Base-by-base conservation (phyloP, 2,888 invertebrate species). In the Parnassius smintheus region DNA sequence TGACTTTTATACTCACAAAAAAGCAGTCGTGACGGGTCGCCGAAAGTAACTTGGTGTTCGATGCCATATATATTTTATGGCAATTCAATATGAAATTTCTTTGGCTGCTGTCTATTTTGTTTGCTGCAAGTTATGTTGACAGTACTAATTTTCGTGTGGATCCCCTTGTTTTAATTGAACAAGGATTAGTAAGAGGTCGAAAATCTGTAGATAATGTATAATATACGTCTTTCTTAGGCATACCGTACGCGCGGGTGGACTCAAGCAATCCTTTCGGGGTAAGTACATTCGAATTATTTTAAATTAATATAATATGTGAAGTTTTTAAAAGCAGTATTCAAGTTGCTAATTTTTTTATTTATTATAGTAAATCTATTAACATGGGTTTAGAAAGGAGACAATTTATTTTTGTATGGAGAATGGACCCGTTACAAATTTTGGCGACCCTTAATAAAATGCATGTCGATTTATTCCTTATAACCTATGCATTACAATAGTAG, bases 181-280 rank as follows among this genome's bases (percentile, higher is more conserved):
- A 91, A 73, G 91, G 91, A 1, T 66, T 91, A 41, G 82, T 91
- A 25, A 81, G 83, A 68, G 91, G 91, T 11, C 77, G 79, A 48
- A 87, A 74, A 61, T 81, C 88, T 0, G 72, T 69, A 3, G 84
- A 90, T 71, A 88, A 88, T 13, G 82, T 82, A 46, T 91, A 89
- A 46, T 91, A 89, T 56, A 87, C 90, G 0, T 72, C 75, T 53
- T 91, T 91, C 68, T 70, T 89, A 55, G 91, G 91, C 55, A 81
- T 91, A 61, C 91, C 91, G 7, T 91, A 91, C 66, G 91, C 89
- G 22, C 68, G 74, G 66, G 82, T 91, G 12, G 82, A 90, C 68
- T 64, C 69, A 52, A 73, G 76, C 55, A 80, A 91, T 72, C 91
- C 91, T 25, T 91, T 91, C 67, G 90, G 91, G 58, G 91, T 91